Base-by-base conservation (phyloP, 2,888 invertebrate species). In the Aphidius colemani region DNA sequence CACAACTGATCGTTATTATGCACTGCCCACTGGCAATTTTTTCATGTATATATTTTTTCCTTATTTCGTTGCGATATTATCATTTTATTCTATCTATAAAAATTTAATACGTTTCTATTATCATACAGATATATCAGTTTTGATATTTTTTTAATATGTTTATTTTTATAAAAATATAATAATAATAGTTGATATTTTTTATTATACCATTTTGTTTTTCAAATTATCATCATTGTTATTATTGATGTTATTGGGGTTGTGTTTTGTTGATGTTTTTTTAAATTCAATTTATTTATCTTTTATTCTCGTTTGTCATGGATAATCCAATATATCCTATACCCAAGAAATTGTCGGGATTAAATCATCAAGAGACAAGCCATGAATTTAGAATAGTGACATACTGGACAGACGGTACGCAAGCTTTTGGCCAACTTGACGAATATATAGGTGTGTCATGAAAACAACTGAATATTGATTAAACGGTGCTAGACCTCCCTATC, bases 401-500 rank as follows among this genome's bases (percentile, higher is more conserved):
- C 30, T 30, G 30, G 30, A 30, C 30, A 43, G 53, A 55, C 43
- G 11, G 53, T 48, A 48, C 46, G 30, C 30, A n/a, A 48, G 11
- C 11, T 48, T 11, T 11, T 48, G 46, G 46, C 46, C 43, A 55
- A 55, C 43, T 30, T 4, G 55, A 43, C 44, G 11, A 55, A 55
- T 7, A 43, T 9, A 55, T n/a, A 44, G 41, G 44, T 55, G 46
- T 57, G 69, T 71, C 70, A 67, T 67, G 70, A 69, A 69, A 71
- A 70, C 71, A 71, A 75, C 75, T 71, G 72, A 74, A 73, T 78
- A 78, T 78, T 72, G 78, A 78, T 78, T 76, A 75, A 75, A 77
- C 71, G 69, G 60, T 67, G 61, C 53, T 43, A 4, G 11, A n/a
- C 11, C 4, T 41, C 30, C 30, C 51, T 30, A 43, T 59, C 59